Evolutionary conservation across 2,888 invertebrate genomes (phyloP).

Genomic region (Cephus spinipes): DNA sequence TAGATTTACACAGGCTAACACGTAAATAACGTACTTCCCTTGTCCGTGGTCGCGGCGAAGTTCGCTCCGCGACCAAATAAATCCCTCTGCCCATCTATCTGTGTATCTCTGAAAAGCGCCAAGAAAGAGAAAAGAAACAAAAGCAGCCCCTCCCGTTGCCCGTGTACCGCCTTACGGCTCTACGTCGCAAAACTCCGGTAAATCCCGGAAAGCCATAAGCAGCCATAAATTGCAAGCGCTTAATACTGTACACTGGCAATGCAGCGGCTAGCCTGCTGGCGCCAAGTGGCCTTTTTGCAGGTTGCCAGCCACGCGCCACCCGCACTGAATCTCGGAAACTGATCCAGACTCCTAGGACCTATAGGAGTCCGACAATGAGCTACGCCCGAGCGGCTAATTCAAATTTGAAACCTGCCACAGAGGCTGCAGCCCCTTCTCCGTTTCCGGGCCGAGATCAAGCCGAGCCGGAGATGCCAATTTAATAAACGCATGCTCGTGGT

Average conservation of each 20-base stretch:
- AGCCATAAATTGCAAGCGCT: slow-evolving; percentile 54
- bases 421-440: not conserved
- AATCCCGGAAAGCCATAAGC: slow-evolving; percentile 40
- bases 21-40: too few species aligned
- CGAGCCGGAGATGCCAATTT: slow-evolving; percentile 46
- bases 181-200: slow-evolving; percentile 37
- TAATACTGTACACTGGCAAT: slow-evolving; percentile 46
- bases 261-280: not conserved
- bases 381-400: slow-evolving; percentile 50
- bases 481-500: slow-evolving; percentile 48
- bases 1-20: too few species aligned
- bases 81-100: too few species aligned
- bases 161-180: not conserved
- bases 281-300: not conserved
- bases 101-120: not conserved
- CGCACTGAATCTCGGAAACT: too few species aligned
- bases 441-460: slow-evolving; percentile 20
- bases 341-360: too few species aligned
- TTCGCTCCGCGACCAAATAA: too few species aligned
- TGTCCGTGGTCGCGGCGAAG: too few species aligned
- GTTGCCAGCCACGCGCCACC: too few species aligned
- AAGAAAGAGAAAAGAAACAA: slow-evolving; percentile 13
- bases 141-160: not conserved
- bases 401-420: slow-evolving; percentile 50
- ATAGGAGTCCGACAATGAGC: slow-evolving; percentile 24